Evolutionary conservation across 2,888 invertebrate species (phyloP).

Genomic region (Luffia ferchaultella): DNA sequence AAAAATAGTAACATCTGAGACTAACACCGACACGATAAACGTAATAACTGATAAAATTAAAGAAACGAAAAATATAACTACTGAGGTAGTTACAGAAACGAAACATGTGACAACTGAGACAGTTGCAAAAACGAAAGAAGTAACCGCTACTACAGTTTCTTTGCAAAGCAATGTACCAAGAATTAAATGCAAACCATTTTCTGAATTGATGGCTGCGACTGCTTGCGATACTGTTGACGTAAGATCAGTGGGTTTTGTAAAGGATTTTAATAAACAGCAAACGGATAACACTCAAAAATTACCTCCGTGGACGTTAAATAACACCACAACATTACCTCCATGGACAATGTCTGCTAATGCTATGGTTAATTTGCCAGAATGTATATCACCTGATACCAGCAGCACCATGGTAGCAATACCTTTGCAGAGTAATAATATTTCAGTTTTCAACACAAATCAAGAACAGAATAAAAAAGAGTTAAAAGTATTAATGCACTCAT

Average conservation of each 20-base stretch:
- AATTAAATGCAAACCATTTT: constrained; percentile 48
- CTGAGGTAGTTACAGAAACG: too few relatives aligned
- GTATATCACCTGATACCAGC: neutral
- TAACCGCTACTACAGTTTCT: too few relatives aligned
- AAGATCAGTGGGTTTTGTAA: too few relatives aligned
- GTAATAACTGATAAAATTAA: too few relatives aligned
- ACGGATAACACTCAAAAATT: neutral
- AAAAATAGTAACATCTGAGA: neutral
- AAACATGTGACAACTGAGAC: too few relatives aligned
- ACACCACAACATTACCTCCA: too few relatives aligned
- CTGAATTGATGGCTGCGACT: constrained; percentile 36
- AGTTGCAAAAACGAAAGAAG: too few relatives aligned
- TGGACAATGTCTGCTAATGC: neutral
- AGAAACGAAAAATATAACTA: too few relatives aligned
- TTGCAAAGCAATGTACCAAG: constrained; percentile 24
- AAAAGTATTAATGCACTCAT: neutral
- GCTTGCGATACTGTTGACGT: neutral
- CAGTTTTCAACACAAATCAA: neutral
- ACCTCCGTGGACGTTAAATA: neutral
- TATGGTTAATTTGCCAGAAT: neutral
- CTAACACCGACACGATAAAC: too few relatives aligned
- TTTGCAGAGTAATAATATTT: neutral
- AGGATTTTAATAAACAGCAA: neutral
- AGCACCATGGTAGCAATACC: neutral
- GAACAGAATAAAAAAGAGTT: neutral